Evolutionary conservation across 2,113 vertebrate genomes (phyloP).

Genomic region (Lagenorhynchus albirostris): DNA sequence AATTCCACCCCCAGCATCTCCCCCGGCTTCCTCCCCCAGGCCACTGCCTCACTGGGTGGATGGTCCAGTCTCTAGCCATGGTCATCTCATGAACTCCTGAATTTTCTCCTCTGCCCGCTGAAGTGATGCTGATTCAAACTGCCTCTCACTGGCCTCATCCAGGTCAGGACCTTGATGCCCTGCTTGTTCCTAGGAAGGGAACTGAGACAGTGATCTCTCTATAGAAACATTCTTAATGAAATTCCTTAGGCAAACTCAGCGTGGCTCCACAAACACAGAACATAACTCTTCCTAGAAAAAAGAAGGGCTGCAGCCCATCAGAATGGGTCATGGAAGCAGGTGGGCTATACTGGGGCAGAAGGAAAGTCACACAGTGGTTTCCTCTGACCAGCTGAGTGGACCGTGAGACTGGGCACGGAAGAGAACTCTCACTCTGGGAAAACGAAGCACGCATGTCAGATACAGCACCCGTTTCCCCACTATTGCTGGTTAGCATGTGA

Average conservation of each 20-base stretch:
- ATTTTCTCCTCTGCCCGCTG: neutral
- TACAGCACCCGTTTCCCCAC: neutral
- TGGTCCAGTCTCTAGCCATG: accelerated
- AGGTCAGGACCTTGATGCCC: neutral
- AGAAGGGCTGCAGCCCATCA: neutral
- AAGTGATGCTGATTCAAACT: neutral
- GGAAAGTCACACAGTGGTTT: neutral
- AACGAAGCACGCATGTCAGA: neutral
- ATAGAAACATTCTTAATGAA: neutral
- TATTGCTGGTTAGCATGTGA: neutral
- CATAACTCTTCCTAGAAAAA: neutral
- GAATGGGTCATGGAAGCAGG: neutral
- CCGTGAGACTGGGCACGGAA: neutral
- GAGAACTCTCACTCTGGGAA: neutral
- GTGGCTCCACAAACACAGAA: neutral
- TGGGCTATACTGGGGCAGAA: neutral
- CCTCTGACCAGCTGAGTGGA: neutral
- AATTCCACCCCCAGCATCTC: accelerated
- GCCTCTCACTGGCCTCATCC: neutral
- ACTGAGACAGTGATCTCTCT: neutral
- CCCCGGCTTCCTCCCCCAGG: neutral
- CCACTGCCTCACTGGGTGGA: neutral
- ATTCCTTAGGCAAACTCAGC: neutral
- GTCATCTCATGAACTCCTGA: neutral
- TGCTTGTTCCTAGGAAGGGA: neutral